A percentile compares a stretch with the other conserved stretches of the same genome.
These are phyloP conservation scores for Onthophagus sagittarius DNA, from an alignment of 2,888 invertebrate species.

Conservation along the genomic window DNA sequence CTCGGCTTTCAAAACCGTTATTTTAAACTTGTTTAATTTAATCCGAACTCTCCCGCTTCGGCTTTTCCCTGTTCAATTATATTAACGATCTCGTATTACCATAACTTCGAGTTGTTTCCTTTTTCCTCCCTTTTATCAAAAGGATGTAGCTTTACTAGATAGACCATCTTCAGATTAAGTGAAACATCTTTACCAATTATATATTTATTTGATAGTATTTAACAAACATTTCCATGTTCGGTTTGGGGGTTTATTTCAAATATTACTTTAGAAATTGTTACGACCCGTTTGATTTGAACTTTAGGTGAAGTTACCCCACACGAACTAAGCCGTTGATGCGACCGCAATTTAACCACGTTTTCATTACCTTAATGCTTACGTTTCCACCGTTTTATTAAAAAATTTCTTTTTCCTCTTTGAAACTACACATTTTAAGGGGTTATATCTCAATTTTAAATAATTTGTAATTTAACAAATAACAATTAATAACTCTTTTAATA, in stretches of 20 bases:
- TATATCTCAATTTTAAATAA: no score
- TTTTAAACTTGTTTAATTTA: not conserved
- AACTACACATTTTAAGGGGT: no score
- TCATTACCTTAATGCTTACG: not conserved
- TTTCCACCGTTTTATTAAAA: not conserved
- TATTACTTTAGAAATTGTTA: not conserved
- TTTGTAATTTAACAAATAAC: not conserved
- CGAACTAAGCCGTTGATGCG: not conserved
- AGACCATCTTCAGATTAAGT: not conserved
- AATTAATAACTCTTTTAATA: not conserved
- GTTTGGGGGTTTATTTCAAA: not conserved
- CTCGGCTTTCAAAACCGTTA: not conserved
- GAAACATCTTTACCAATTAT: not conserved
- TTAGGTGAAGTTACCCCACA: not conserved
- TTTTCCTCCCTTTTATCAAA: not conserved
- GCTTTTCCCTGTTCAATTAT: not conserved
- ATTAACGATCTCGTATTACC: not conserved
- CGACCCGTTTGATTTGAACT: not conserved
- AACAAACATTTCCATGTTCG: not conserved
- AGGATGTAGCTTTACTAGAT: no score
- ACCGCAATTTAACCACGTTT: not conserved
- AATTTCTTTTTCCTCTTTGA: not conserved
- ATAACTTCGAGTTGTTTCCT: not conserved
- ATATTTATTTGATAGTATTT: not conserved
- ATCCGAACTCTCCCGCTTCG: not conserved